Evolutionary conservation across 1,140 invertebrate genomes (phyloP).

Genomic region (Drosophila watanabei): DNA sequence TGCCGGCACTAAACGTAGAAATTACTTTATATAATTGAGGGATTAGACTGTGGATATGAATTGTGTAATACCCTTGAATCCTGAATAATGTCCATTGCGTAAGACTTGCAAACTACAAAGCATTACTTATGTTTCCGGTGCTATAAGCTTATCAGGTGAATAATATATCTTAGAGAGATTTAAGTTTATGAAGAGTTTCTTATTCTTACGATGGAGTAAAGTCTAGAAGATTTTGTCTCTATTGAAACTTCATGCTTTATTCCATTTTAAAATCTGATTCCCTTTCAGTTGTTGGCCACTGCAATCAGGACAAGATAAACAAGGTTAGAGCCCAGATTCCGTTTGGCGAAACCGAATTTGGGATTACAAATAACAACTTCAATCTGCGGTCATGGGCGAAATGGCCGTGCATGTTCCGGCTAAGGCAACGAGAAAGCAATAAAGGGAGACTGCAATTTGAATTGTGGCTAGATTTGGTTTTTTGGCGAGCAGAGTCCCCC

Average conservation of each 20-base stretch:
- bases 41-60: neutral
- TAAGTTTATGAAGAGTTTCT: neutral
- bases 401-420: slow-evolving; percentile 55
- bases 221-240: too few relatives aligned
- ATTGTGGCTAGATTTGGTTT: slow-evolving; percentile 66
- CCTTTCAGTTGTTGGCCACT: slow-evolving; percentile 3
- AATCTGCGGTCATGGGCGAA: slow-evolving; percentile 71
- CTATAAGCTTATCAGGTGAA: too few relatives aligned
- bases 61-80: neutral
- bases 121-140: neutral
- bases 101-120: neutral
- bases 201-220: too few relatives aligned
- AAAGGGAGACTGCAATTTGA: slow-evolving; percentile 72
- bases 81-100: neutral
- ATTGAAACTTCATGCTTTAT: neutral
- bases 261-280: neutral
- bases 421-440: slow-evolving; percentile 40
- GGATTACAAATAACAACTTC: slow-evolving; percentile 77
- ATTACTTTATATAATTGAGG: slow-evolving; percentile 23
- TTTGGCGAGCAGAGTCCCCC: slow-evolving; percentile 14
- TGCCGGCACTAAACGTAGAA: slow-evolving; percentile 2
- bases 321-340: slow-evolving; percentile 41
- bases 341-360: slow-evolving; percentile 52
- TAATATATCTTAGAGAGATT: neutral
- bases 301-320: slow-evolving; percentile 41